Base-by-base conservation (phyloP, 2,797 vertebrate species). In the Rhabdophis nuchalis region DNA sequence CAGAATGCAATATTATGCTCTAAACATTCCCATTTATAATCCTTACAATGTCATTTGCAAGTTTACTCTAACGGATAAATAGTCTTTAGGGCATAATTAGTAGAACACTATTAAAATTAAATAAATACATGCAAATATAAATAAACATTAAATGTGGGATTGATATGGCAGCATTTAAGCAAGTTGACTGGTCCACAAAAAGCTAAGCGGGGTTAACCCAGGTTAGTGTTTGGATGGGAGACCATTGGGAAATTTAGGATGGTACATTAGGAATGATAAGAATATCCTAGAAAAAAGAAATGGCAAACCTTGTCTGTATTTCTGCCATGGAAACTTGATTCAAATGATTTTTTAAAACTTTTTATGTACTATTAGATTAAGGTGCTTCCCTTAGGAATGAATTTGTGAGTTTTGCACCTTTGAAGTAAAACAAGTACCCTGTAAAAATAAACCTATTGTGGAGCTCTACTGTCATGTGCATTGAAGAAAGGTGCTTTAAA, bases 391-490 rank as follows among this genome's bases (percentile, higher is more conserved):
- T 93, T 93, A 93, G 90, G 13, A 32, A 50, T 29, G 41, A 93
- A 77, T 72, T 94, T 91, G 64, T 85, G 50, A 41, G 25, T 86
- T 91, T 93, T 94, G 61, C 85, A 92, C 91, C 91, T 93, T 87
- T 61, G 41, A 92, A 90, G 92, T 41, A 91, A 91, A 94, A 94
- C 89, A 23, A 64, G 68, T 91, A 89, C 91, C 92, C 85, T 58
- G 86, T 52, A 86, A 92, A 95, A 93, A 89, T 72, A 93, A 41
- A 90, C 27, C 36, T 32, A 57, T 92, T 82, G 77, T 85, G 32
- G 91, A 88, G 86, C 64, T 57, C 92, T 89, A 52, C 46, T 56
- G 64, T 50, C 11, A 27, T 90, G 54, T 93, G 27, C 29, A 0
- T 0, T 9, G 14, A 36, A 9, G 32, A 36, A 77, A 52, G 0